These are phyloP conservation scores for Leucoptera coffeella DNA, from an alignment of 2,888 invertebrate genomes.

Conservation along the genomic window DNA sequence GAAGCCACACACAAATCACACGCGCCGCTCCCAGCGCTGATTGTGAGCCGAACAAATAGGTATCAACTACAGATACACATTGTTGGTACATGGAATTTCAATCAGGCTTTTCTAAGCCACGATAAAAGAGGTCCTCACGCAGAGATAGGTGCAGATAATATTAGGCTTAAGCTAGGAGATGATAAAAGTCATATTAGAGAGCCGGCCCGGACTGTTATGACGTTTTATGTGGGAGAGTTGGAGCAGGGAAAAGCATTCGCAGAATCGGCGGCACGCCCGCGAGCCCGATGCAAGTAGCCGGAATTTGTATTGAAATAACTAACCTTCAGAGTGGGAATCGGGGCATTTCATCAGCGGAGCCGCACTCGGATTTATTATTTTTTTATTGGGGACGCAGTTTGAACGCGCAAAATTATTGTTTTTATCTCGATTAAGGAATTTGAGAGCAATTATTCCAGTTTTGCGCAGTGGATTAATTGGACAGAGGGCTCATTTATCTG, in stretches of 20 bases:
- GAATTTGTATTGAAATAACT: slow-evolving; percentile 51
- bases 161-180: background rate
- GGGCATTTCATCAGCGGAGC: slow-evolving; percentile 37
- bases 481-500: slow-evolving; percentile 8
- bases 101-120: slow-evolving; percentile 18
- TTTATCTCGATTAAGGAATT: slow-evolving; percentile 46
- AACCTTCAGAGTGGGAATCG: slow-evolving; percentile 39
- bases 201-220: slow-evolving; percentile 6
- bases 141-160: slow-evolving; percentile 5
- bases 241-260: slow-evolving; percentile 42
- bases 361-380: slow-evolving; percentile 44
- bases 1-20: slow-evolving; percentile 25
- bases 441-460: slow-evolving; percentile 47
- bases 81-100: slow-evolving; percentile 50
- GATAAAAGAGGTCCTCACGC: background rate
- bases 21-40: slow-evolving; percentile 24
- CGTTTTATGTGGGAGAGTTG: slow-evolving; percentile 15
- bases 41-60: slow-evolving; percentile 35
- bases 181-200: slow-evolving; percentile 9
- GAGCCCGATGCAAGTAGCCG: slow-evolving; percentile 42
- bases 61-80: slow-evolving; percentile 32
- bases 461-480: slow-evolving; percentile 42
- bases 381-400: slow-evolving; percentile 31
- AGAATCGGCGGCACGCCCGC: slow-evolving; percentile 45
- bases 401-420: slow-evolving; percentile 50